Percentiles rank a stretch among this genome's conserved stretches.
phyloP scores from a whole-genome alignment of 2,113 vertebrate species.

The Myodes glareolus region DNA sequence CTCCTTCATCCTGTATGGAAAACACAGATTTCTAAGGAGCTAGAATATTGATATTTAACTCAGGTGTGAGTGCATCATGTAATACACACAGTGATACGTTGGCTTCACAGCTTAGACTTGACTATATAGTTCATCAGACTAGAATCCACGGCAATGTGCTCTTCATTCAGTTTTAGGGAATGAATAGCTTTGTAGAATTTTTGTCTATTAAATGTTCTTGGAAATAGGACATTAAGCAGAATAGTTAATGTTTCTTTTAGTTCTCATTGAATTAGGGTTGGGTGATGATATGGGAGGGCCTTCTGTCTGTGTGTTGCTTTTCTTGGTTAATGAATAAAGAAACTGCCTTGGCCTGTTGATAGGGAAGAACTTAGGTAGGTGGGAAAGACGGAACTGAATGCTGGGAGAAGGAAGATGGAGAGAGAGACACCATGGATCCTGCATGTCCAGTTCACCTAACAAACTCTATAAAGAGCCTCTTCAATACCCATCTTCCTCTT shows the following conservation, averaged over 20 bases:
- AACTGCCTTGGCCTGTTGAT: too few relatives aligned
- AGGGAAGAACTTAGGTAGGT: too few relatives aligned
- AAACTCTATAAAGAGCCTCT: too few relatives aligned
- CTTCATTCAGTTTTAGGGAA: slow-evolving; percentile 56
- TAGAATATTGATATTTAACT: slow-evolving; percentile 38
- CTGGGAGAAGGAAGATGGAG: too few relatives aligned
- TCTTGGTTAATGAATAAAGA: too few relatives aligned
- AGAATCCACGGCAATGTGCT: neutral
- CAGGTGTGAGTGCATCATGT: neutral
- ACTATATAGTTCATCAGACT: slow-evolving; percentile 17
- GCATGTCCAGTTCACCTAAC: too few relatives aligned
- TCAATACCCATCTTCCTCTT: too few relatives aligned
- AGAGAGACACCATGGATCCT: too few relatives aligned
- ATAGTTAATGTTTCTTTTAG: slow-evolving; percentile 64
- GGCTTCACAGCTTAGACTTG: slow-evolving; percentile 25
- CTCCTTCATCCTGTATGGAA: slow-evolving; percentile 14
- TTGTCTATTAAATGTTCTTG: slow-evolving; percentile 53
- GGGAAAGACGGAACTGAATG: too few relatives aligned
- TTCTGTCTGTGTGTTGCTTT: too few relatives aligned
- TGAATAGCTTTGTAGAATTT: slow-evolving; percentile 59
- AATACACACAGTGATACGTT: neutral
- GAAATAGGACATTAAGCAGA: slow-evolving; percentile 62
- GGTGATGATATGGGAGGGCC: neutral
- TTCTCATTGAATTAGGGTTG: slow-evolving; percentile 58
- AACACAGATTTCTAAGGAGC: slow-evolving; percentile 6